Evolutionary conservation across 2,888 invertebrate genomes (phyloP), one percentile per base, ranked within the genome.

Genomic region (Pristionchus japonicus): DNA sequence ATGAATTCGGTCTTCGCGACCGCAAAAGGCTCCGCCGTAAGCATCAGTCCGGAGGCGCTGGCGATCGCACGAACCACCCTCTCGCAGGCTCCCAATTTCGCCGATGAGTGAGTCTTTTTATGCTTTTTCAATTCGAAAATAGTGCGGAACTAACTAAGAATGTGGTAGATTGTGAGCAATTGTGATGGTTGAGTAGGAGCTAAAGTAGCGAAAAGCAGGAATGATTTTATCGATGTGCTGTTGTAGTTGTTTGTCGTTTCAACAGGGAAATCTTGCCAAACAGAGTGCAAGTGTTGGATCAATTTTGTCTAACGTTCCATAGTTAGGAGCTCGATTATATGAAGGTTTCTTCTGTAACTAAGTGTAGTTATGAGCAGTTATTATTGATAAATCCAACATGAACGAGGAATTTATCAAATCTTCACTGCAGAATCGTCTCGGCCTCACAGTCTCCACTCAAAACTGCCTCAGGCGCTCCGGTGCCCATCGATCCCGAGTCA

Each of bases 1-100:
- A 83, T 83, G 82, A 49, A 83, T 52, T 83, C 82, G 9, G 52
- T 83, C 17, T 83, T 83, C 20, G 82, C 82, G 27, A 83, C 82
- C 7, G 82, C 82, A 34, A 83, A 20, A 34, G 82, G 82, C 49
- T 34, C 82, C 27, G 20, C 82, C n/a, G 82, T 83, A 31, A 31
- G 82, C 52, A 37, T 83, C 6, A 83, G 34, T n/a, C 34, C 82
- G 9, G 82, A 83, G 34, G 15, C 82, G 34, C 52, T 83, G n/a
- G 82, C 82, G 31, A 31, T n/a, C 20, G 82, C 82, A 17, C 82
- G 82, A 20, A 34, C 82, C 52, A 83, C 82, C 7, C 82, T 83
- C 27, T 49, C 82, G n/a, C 77, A 77, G 77, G 77, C 77, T 13
- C 47, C 23, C n/a, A 43, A 47, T 27, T 77, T 77, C 37, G 31